Conservation (phyloP, 35 echinoderm and acorn worm genomes). For the Diadema setosum region DNA sequence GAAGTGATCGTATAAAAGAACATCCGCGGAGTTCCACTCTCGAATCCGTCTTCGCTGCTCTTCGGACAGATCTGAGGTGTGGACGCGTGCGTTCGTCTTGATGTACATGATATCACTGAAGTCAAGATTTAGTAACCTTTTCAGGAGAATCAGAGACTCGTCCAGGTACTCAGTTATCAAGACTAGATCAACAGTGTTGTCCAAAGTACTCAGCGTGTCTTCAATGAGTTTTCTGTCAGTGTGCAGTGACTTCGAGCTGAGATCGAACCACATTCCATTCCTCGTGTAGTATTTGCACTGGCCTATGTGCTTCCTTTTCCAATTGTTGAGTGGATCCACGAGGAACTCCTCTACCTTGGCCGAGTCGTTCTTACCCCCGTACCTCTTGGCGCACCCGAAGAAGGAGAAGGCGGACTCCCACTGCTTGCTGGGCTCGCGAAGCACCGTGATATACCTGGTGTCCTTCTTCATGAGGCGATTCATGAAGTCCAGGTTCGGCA, state of each 20-base stretch:
- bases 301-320: neutral
- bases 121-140: neutral
- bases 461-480: neutral
- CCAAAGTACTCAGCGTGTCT: no score
- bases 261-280: neutral
- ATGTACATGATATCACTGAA: neutral
- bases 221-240: no score
- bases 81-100: neutral
- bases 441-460: neutral
- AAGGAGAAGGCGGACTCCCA: neutral
- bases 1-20: conserved; percentile 54
- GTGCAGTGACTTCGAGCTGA: neutral
- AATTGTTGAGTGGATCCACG: neutral
- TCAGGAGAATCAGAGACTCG: conserved; percentile 5
- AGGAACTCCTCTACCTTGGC: neutral
- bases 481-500: neutral
- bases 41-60: conserved; percentile 5
- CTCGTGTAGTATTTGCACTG: neutral
- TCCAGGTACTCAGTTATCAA: conserved; percentile 22
- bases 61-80: neutral
- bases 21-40: conserved; percentile 57
- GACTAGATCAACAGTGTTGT: no score
- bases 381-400: neutral
- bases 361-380: neutral
- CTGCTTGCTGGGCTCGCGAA: neutral